Conservation (phyloP, 2,888 invertebrate genomes). For the Phyllotreta cruciferae region DNA sequence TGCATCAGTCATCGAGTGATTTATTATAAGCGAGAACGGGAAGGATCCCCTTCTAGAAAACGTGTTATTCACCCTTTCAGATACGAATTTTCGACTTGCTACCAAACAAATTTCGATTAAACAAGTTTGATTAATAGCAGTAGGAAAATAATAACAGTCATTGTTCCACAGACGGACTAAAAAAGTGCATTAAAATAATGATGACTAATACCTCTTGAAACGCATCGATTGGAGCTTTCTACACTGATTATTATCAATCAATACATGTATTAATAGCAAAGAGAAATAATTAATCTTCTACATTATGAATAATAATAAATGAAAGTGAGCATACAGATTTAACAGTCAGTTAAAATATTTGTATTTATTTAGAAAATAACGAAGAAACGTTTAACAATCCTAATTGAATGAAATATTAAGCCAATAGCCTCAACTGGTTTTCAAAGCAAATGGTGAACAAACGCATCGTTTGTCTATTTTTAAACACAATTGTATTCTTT, state of each 20-base stretch:
- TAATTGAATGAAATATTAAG: too few relatives aligned
- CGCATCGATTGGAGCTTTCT: too few relatives aligned
- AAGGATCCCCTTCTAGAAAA: slow-evolving; percentile 40
- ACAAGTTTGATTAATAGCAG: slow-evolving; percentile 43
- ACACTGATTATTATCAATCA: too few relatives aligned
- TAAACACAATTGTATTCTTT: slow-evolving; percentile 4
- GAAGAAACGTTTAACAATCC: too few relatives aligned
- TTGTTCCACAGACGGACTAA: slow-evolving; percentile 11
- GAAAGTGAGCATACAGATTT: too few relatives aligned
- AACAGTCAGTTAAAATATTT: too few relatives aligned
- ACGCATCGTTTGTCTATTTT: slow-evolving; percentile 11
- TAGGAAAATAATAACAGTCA: slow-evolving; percentile 32
- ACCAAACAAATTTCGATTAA: slow-evolving; percentile 44
- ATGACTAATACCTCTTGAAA: not conserved
- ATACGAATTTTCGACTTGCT: slow-evolving; percentile 42
- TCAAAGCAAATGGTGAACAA: too few relatives aligned
- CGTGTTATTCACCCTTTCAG: slow-evolving; percentile 42
- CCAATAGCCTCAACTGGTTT: too few relatives aligned
- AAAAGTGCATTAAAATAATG: slow-evolving; percentile 13
- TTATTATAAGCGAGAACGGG: slow-evolving; percentile 33
- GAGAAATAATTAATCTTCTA: too few relatives aligned
- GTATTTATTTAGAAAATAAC: too few relatives aligned
- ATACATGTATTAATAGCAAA: too few relatives aligned
- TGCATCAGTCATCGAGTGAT: slow-evolving; percentile 39
- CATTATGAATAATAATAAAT: too few relatives aligned